Base-by-base conservation (phyloP, 2,797 vertebrate species). In the Zenarchopterus dispar region DNA sequence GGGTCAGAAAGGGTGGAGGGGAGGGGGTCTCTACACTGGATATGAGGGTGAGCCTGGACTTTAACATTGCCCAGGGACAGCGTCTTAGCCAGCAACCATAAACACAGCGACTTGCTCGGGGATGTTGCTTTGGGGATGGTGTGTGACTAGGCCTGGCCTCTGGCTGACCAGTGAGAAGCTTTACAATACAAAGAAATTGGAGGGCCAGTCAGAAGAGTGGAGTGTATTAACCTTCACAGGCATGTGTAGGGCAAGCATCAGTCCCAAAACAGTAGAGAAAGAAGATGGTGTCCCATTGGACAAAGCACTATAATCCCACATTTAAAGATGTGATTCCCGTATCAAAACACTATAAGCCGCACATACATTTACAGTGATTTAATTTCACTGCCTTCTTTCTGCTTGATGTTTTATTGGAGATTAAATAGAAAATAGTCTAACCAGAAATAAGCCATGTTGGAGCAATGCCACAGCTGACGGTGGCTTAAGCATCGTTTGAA, bases 11-110 rank as follows among this genome's bases (percentile, higher is more conserved):
- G 66, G 84, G 81, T 39, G 36, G 36, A 39, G 82, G 83, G 87
- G 84, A 87, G 83, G 80, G 83, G 77, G 80, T 80, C 80, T 77
- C 71, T 58, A 66, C 73, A 62, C 80, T 79, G 85, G 86, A 89
- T 88, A 83, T 77, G 76, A 84, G 88, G 88, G 80, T 65, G 80
- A 85, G 85, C 72, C 64, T 21, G 57, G 83, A 86, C 75, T 91
- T 92, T 90, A 91, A 87, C 89, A 84, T 89, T 86, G 84, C 86
- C 87, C 81, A 50, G 84, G 87, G 89, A 84, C 54, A 33, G 77
- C 83, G 80, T 81, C 81, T 81, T 80, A 77, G 85, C 85, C 84
- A 75, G 48, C 67, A 90, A 85, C 81, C 80, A 69, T 79, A 84
- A 80, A 88, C 78, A 83, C 77, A 77, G 78, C 77, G 84, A 77